These are phyloP conservation scores for Zaprionus obscuricornis DNA, from an alignment of 2,888 invertebrate genomes.

Conservation along the genomic window DNA sequence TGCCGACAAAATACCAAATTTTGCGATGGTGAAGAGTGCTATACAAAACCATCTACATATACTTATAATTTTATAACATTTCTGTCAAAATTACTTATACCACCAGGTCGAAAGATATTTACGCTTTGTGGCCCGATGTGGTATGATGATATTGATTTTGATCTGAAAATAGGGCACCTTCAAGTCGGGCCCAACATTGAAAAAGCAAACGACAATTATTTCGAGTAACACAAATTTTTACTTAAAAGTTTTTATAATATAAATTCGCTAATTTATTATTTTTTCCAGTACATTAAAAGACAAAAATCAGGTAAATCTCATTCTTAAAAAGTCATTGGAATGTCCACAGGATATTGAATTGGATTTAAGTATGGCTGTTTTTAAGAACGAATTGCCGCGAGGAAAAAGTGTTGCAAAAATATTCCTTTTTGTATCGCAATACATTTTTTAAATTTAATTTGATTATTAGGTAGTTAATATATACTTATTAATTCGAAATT, in stretches of 20 bases:
- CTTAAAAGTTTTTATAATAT: slow-evolving; percentile 85
- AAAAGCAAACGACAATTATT: slow-evolving; percentile 85
- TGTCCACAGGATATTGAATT: slow-evolving; percentile 97
- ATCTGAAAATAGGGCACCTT: slow-evolving; percentile 87
- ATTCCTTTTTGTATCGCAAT: slow-evolving; percentile 93
- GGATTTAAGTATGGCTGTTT: slow-evolving; percentile 93
- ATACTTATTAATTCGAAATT: too few relatives aligned
- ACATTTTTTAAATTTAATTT: slow-evolving; percentile 88
- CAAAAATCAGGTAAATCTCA: slow-evolving; percentile 90
- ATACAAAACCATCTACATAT: slow-evolving; percentile 91
- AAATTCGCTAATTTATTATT: slow-evolving; percentile 85
- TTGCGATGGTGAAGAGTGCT: slow-evolving; percentile 90
- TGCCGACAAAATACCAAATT: slow-evolving; percentile 89
- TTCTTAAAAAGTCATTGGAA: slow-evolving; percentile 88
- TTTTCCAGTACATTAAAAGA: slow-evolving; percentile 84
- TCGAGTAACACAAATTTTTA: too few relatives aligned
- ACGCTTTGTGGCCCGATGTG: slow-evolving; percentile 93
- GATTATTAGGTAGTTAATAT: too few relatives aligned
- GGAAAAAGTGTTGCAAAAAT: slow-evolving; percentile 94
- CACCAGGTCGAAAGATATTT: slow-evolving; percentile 88
- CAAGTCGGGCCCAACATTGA: slow-evolving; percentile 87
- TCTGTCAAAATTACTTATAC: slow-evolving; percentile 91
- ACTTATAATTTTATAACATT: slow-evolving; percentile 97
- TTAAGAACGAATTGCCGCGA: slow-evolving; percentile 88
- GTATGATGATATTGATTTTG: slow-evolving; percentile 89